Percentiles rank a stretch among this genome's conserved stretches.
Evolutionary conservation across 2,888 invertebrate species (phyloP).

Genomic region (Meta bourneti): DNA sequence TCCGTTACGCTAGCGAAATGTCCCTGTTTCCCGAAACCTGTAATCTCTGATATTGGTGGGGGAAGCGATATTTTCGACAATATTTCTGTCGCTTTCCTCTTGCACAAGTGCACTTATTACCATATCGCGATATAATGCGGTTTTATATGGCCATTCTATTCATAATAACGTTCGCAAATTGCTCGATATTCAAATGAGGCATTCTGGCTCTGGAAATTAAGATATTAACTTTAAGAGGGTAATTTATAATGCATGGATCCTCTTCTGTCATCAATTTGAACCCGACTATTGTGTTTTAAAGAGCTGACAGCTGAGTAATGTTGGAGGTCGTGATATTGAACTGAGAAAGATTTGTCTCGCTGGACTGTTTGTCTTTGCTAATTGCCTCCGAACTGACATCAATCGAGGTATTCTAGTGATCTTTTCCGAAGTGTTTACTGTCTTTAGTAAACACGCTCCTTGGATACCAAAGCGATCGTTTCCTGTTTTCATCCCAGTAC

Average conservation of each 20-base stretch:
- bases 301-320: not conserved
- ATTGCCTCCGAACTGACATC: too few species aligned
- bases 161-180: not conserved
- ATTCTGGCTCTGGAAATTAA: not conserved
- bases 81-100: constrained; percentile 13
- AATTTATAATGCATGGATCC: not conserved
- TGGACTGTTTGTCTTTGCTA: too few species aligned
- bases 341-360: too few species aligned
- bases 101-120: not conserved
- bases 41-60: constrained; percentile 7
- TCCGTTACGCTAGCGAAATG: constrained; percentile 44
- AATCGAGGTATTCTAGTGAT: too few species aligned
- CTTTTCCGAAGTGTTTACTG: too few species aligned
- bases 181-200: not conserved
- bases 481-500: too few species aligned
- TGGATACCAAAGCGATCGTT: too few species aligned
- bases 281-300: not conserved
- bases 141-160: not conserved
- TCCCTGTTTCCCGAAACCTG: not conserved
- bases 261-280: not conserved
- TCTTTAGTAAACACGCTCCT: too few species aligned
- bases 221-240: not conserved
- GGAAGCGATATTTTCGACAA: constrained; percentile 1
- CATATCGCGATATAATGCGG: not conserved
- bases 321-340: not conserved